Percentiles rank a stretch among this genome's conserved stretches.
Conservation (phyloP, 2,113 vertebrate species). For the Malurus melanocephalus region DNA sequence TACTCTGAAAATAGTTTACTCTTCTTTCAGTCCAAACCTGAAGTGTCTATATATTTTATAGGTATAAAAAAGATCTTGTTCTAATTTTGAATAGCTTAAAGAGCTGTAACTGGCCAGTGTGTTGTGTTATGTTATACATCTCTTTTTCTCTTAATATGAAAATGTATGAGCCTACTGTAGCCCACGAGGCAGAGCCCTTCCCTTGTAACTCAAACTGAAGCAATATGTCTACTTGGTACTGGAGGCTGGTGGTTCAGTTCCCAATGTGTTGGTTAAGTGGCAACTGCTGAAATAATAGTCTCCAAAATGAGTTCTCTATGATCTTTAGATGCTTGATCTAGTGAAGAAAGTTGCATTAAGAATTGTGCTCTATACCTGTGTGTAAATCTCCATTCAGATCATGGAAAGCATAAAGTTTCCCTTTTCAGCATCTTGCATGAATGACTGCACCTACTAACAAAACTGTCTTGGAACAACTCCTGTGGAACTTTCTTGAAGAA, state of each 20-base stretch:
- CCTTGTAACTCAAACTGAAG: neutral
- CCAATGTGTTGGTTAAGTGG: neutral
- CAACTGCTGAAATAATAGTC: neutral
- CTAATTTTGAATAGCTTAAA: neutral
- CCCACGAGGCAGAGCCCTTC: accelerated
- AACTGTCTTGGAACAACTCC: neutral
- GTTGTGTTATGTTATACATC: neutral
- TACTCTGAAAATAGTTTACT: neutral
- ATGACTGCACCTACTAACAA: neutral
- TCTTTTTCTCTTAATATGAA: neutral
- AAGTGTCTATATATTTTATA: neutral
- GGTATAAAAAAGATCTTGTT: neutral
- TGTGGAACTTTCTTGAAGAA: neutral
- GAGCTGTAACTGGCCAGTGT: neutral
- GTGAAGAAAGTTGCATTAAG: neutral
- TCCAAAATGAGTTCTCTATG: neutral
- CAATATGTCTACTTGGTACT: neutral
- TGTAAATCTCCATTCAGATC: neutral
- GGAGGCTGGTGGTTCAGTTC: neutral
- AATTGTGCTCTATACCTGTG: neutral
- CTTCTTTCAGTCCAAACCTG: neutral
- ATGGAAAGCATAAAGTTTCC: neutral
- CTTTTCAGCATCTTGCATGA: neutral
- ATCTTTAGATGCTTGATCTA: neutral
- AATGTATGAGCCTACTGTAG: neutral